Conservation (phyloP, 2,888 invertebrate species). For the Litoditis marina region DNA sequence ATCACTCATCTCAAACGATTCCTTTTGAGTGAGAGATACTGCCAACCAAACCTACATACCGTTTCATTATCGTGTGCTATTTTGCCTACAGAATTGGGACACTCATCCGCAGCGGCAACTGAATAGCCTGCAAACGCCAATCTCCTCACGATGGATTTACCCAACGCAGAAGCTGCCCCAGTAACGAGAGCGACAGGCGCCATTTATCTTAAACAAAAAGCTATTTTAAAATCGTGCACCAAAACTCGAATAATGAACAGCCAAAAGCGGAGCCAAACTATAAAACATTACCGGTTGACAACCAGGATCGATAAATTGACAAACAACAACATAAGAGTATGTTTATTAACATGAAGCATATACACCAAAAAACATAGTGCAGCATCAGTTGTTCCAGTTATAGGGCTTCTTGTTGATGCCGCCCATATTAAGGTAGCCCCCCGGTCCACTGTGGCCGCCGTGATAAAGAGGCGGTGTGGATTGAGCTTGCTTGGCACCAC, state of each 20-base stretch:
- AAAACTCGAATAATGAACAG: too few species aligned
- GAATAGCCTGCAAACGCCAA: conserved; percentile 45
- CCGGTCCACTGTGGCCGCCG: conserved; percentile 25
- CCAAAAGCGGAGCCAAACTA: too few species aligned
- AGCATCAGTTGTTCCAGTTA: conserved; percentile 34
- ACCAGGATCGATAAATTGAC: too few species aligned
- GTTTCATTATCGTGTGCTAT: conserved; percentile 38
- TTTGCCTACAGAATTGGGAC: conserved; percentile 27
- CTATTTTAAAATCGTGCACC: too few species aligned
- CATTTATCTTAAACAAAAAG: too few species aligned
- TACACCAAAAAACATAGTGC: conserved; percentile 24
- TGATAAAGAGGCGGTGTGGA: conserved; percentile 21
- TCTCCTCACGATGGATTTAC: conserved; percentile 39
- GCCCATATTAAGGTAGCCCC: conserved; percentile 24
- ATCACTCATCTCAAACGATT: too few species aligned
- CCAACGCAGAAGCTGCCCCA: conserved; percentile 33
- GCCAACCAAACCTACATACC: conserved; percentile 12
- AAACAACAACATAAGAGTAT: background rate
- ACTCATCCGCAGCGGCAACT: conserved; percentile 32
- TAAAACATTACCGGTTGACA: too few species aligned
- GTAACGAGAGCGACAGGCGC: conserved; percentile 31
- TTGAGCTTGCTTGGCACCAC: conserved; percentile 16
- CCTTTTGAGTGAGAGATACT: background rate
- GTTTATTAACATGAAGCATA: conserved; percentile 34
- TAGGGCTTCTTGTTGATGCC: conserved; percentile 31